These are phyloP conservation scores for Aldabrachelys gigantea DNA, from an alignment of 2,113 vertebrate genomes.

Conservation along the genomic window DNA sequence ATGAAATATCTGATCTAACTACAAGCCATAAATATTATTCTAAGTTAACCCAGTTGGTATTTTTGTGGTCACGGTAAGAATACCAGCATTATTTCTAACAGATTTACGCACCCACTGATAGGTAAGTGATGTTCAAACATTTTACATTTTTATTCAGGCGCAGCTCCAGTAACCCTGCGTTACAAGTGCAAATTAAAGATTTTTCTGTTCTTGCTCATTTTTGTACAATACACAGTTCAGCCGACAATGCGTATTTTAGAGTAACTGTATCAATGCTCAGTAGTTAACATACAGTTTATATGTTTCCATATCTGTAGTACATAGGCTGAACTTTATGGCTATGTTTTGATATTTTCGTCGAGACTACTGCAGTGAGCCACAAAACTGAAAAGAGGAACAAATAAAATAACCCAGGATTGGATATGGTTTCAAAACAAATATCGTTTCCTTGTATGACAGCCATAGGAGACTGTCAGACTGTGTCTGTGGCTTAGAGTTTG, in stretches of 20 bases:
- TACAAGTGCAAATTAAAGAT: conserved; percentile 18
- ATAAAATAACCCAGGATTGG: background rate
- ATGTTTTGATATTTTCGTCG: background rate
- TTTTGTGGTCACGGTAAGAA: background rate
- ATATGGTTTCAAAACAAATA: background rate
- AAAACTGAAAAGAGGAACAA: background rate
- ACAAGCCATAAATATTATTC: conserved; percentile 51
- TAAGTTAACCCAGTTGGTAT: conserved; percentile 27
- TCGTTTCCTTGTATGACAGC: background rate
- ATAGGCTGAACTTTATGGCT: background rate
- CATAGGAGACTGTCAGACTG: background rate
- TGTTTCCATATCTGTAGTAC: background rate
- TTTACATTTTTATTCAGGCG: conserved; percentile 5
- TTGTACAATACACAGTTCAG: background rate
- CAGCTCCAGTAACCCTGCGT: background rate
- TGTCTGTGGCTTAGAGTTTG: background rate
- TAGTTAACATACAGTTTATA: background rate
- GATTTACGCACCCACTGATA: conserved; percentile 22
- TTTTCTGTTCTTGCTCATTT: background rate
- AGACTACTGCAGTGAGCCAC: accelerated
- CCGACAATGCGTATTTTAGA: conserved; percentile 24
- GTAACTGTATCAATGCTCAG: background rate
- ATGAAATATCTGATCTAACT: conserved; percentile 47
- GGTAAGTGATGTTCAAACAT: background rate
- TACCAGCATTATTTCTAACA: conserved; percentile 15